These are phyloP conservation scores for Steatornis caripensis DNA, from an alignment of 2,113 vertebrate species.

Conservation along the genomic window DNA sequence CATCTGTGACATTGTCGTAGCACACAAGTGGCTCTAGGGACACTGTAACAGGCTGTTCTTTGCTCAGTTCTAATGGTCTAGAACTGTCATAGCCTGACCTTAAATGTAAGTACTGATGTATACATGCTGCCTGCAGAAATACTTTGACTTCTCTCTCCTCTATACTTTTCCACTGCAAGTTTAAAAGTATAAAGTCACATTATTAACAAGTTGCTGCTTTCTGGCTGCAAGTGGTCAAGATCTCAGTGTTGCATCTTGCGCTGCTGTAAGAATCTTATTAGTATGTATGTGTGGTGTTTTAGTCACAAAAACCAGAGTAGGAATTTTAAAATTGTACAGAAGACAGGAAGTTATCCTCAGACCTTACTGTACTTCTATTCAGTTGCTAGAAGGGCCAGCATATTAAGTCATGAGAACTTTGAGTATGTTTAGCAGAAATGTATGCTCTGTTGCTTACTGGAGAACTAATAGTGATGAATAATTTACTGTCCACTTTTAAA, in stretches of 20 bases:
- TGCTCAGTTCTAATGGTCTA: background rate
- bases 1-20: background rate
- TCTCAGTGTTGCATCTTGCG: background rate
- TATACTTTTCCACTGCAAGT: background rate
- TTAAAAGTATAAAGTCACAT: background rate
- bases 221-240: background rate
- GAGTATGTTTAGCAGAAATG: background rate
- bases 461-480: background rate
- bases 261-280: background rate
- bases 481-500: background rate
- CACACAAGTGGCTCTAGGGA: background rate
- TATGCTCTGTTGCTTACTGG: background rate
- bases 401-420: background rate
- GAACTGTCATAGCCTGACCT: background rate
- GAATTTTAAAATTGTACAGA: background rate
- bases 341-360: background rate
- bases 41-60: background rate
- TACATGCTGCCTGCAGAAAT: background rate
- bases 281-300: background rate
- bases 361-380: background rate
- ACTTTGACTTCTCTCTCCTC: fast-evolving
- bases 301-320: background rate
- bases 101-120: background rate
- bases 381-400: background rate
- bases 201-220: background rate